A percentile compares a stretch with the other conserved stretches of the same genome.
Evolutionary conservation across 2,113 vertebrate genomes (phyloP).

Genomic region (Anolis sagrei): DNA sequence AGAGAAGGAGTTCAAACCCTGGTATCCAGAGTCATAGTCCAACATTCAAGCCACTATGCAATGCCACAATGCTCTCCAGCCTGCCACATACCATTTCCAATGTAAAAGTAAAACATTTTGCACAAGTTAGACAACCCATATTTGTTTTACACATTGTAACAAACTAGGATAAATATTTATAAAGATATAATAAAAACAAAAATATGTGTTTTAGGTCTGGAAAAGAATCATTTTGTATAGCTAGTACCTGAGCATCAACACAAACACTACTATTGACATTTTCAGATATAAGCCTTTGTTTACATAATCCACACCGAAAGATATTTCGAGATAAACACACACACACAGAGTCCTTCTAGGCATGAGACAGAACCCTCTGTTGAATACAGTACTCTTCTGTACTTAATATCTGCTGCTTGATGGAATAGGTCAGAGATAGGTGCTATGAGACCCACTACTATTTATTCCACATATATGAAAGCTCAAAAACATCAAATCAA

Average conservation of each 20-base stretch:
- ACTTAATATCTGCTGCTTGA: background rate
- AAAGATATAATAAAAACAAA: background rate
- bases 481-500: background rate
- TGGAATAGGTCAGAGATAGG: background rate
- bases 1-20: too few relatives aligned
- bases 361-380: background rate
- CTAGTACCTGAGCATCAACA: background rate
- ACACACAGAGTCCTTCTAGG: background rate
- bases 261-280: too few relatives aligned
- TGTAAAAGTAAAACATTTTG: background rate
- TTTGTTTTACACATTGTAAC: background rate
- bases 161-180: background rate
- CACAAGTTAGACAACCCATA: background rate
- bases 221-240: background rate
- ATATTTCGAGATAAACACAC: background rate
- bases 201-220: too few relatives aligned
- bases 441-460: too few relatives aligned
- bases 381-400: background rate
- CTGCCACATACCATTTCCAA: background rate
- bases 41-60: too few relatives aligned
- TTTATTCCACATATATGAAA: background rate
- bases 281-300: background rate
- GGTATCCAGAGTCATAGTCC: too few relatives aligned
- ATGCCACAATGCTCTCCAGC: too few relatives aligned
- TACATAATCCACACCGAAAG: background rate